phyloP scores from a whole-genome alignment of 2,797 vertebrate genomes.

The Corythornis leucogaster region DNA sequence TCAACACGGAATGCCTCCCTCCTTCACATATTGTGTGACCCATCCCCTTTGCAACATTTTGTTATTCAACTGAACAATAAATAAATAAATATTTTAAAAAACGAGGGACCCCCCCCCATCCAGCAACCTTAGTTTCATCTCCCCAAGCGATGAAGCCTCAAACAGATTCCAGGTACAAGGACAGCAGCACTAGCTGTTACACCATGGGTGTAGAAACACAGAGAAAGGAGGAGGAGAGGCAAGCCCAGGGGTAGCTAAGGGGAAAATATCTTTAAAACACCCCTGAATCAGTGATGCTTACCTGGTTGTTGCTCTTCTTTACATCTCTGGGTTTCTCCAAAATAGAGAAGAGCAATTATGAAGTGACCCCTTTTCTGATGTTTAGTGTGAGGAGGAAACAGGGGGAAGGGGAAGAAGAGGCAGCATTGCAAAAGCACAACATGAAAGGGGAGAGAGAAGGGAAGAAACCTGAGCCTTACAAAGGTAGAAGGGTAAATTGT shows the following conservation, averaged over 20 bases:
- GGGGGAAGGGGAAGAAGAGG: not conserved
- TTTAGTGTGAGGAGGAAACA: not conserved
- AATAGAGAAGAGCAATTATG: constrained; percentile 27
- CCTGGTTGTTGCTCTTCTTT: constrained; percentile 31
- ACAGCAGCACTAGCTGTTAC: not conserved
- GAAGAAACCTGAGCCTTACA: not conserved
- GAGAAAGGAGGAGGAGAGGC: not conserved
- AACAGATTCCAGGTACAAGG: constrained; percentile 42
- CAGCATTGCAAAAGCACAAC: not conserved
- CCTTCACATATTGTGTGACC: not conserved
- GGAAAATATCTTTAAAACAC: constrained; percentile 13
- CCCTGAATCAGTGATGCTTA: not conserved
- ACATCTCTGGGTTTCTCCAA: constrained; percentile 12
- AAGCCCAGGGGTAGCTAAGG: not conserved
- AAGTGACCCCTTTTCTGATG: constrained; percentile 41
- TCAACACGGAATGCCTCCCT: not conserved
- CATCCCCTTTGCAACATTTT: not conserved
- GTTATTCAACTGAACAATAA: not conserved
- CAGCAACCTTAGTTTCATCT: not conserved
- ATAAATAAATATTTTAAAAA: too few relatives aligned
- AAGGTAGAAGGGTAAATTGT: constrained; percentile 14
- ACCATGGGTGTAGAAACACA: not conserved
- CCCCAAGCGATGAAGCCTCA: constrained; percentile 40
- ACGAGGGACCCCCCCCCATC: not conserved
- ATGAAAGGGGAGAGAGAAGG: not conserved